phyloP scores from a whole-genome alignment of 2,888 invertebrate genomes.

The Ecliptopera silaceata region DNA sequence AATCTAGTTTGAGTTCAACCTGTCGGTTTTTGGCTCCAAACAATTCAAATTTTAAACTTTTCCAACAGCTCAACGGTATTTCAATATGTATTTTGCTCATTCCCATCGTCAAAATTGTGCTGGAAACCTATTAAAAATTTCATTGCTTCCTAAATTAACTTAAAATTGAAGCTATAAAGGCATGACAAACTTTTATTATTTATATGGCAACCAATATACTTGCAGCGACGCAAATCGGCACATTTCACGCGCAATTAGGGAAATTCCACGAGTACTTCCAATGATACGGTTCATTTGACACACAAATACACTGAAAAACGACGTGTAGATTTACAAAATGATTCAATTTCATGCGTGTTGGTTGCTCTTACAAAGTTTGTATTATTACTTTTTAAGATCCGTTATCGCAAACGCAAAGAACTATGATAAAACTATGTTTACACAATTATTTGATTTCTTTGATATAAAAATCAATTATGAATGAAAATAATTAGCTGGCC shows the following conservation, averaged over 20 bases:
- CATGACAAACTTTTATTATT: neutral
- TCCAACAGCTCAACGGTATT: neutral
- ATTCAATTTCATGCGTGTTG: slow-evolving; percentile 26
- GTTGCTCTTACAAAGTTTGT: neutral
- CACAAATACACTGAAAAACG: slow-evolving; percentile 30
- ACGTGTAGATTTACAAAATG: slow-evolving; percentile 20
- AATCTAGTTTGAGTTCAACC: too few species aligned
- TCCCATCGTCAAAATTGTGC: neutral
- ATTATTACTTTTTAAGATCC: neutral
- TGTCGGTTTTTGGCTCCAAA: too few species aligned
- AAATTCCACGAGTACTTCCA: slow-evolving; percentile 27
- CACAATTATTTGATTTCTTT: too few species aligned
- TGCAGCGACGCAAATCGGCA: slow-evolving; percentile 21
- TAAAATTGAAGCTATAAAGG: neutral
- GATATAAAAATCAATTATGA: too few species aligned
- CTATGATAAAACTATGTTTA: too few species aligned
- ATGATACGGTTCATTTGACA: slow-evolving; percentile 31
- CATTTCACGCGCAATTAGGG: slow-evolving; percentile 33
- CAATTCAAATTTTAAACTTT: neutral
- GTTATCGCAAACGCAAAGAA: neutral
- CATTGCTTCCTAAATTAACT: neutral
- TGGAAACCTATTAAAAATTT: neutral
- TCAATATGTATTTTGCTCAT: neutral
- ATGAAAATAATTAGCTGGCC: too few species aligned
- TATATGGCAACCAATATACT: slow-evolving; percentile 9